Base-by-base conservation (phyloP, 2,888 invertebrate genomes). In the Spodoptera littoralis region DNA sequence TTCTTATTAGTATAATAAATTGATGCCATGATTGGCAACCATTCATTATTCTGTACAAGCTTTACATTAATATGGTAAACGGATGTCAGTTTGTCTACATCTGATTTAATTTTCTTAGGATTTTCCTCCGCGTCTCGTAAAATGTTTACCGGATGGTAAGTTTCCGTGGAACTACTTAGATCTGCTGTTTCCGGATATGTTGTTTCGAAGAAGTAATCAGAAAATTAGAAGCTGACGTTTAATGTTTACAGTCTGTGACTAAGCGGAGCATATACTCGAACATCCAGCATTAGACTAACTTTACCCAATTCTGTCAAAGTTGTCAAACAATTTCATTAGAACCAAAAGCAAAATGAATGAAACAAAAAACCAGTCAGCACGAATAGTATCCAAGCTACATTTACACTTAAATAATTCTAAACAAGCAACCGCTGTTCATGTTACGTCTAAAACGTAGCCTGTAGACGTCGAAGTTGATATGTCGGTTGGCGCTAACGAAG, bases 1-100 rank as follows among this genome's bases (percentile, higher is more conserved):
- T 73, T 64, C 76, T 77, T 83, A 84, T 83, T 83, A 82, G 79
- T 74, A 44, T 77, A 76, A 84, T 84, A 81, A 79, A 81, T 82
- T 74, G 77, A 80, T 77, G 68, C 60, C 79, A 73, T 81, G 79
- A 84, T 81, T 83, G 75, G 77, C 64, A 73, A 62, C 74, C 64
- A 70, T 78, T 71, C 55, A 60, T 76, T 71, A 76, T 67, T 75
- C 60, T 54, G 48, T 43, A 44, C 65, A 49, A 63, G 61, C 22
- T 65, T 45, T 53, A 13, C 44, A n/a, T 64, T 46, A 13, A 59
- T 58, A 30, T 48, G 52, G 11, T 22, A 8, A 70, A 44, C 47
- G 22, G 45, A n/a, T 48, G 49, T 13, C 45, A 27, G 64, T 60
- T 51, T 53, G 52, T 51, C 64, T 50, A 52, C 47, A 22, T 22